Evolutionary conservation across 2,888 invertebrate species (phyloP).

Genomic region (Trichogramma dendrolimi): DNA sequence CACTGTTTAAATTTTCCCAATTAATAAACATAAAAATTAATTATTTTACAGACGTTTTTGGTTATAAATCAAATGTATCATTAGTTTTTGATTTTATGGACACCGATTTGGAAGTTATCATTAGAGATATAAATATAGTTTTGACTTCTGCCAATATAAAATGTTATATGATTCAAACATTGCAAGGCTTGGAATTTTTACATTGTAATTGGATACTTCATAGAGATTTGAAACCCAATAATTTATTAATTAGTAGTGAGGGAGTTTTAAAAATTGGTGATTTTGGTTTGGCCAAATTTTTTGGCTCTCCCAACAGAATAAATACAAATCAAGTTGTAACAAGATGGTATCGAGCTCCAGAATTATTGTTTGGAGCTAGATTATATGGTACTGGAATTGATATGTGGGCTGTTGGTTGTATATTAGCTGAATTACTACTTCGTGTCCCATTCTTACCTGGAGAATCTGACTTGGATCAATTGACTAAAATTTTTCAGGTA

Average conservation of each 20-base stretch:
- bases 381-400: slow-evolving; percentile 95
- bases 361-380: slow-evolving; percentile 89
- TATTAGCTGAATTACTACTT: slow-evolving; percentile 89
- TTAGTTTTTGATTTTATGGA: slow-evolving; percentile 99
- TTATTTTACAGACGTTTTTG: slow-evolving; percentile 78
- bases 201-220: slow-evolving; percentile 96
- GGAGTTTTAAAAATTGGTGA: slow-evolving; percentile 97
- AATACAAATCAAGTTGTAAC: slow-evolving; percentile 99
- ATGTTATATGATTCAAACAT: slow-evolving; percentile 90
- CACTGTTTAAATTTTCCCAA: slow-evolving; percentile 19
- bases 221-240: slow-evolving; percentile 98
- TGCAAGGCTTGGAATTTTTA: slow-evolving; percentile 90
- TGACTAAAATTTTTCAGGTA: slow-evolving; percentile 91
- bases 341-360: slow-evolving; percentile 89
- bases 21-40: slow-evolving; percentile 17
- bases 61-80: slow-evolving; percentile 96
- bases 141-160: slow-evolving; percentile 91
- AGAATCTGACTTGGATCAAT: slow-evolving; percentile 94
- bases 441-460: slow-evolving; percentile 92
- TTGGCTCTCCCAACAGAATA: slow-evolving; percentile 91
- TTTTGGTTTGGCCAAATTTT: slow-evolving; percentile 97
- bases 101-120: slow-evolving; percentile 93
- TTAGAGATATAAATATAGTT: slow-evolving; percentile 83
- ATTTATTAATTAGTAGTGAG: slow-evolving; percentile 86
- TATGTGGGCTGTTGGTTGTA: slow-evolving; percentile 99